These are phyloP conservation scores for Takifugu flavidus DNA, from an alignment of 2,113 vertebrate species.

Conservation along the genomic window DNA sequence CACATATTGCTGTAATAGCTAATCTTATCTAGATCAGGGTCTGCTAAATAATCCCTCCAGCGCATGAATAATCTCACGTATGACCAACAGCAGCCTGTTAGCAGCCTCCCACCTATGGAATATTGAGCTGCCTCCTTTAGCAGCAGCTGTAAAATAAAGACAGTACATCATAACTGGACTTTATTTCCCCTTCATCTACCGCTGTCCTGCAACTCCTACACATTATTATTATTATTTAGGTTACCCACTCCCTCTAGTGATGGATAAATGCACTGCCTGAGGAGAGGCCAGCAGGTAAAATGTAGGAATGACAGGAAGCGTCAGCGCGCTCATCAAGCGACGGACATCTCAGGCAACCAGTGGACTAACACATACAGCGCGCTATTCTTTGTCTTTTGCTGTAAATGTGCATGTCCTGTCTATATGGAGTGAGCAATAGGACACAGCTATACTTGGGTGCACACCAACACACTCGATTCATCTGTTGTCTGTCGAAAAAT, in stretches of 20 bases:
- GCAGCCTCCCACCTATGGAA: background rate
- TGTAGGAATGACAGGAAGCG: constrained; percentile 30
- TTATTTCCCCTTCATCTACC: constrained; percentile 8
- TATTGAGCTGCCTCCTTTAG: background rate
- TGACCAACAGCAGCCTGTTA: background rate
- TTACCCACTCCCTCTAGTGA: constrained; percentile 76
- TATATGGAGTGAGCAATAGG: no score
- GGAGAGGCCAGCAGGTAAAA: constrained; percentile 44
- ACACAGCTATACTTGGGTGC: no score
- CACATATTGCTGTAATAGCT: no score
- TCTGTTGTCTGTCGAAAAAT: constrained; percentile 19
- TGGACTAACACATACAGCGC: background rate
- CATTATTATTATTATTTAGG: constrained; percentile 54
- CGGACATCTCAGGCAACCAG: constrained; percentile 1
- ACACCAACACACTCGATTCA: constrained; percentile 27
- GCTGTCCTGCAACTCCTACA: constrained; percentile 22
- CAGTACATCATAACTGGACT: constrained; percentile 30
- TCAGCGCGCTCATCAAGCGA: background rate
- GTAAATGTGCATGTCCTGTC: no score
- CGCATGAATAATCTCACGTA: background rate
- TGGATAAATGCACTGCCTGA: constrained; percentile 63
- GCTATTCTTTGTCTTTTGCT: no score
- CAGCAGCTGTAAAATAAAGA: constrained; percentile 4
- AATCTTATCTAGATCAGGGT: no score
- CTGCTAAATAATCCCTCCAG: background rate